Percentiles rank a stretch among this genome's conserved stretches.
These are phyloP conservation scores for Odontothrips loti DNA, from an alignment of 2,888 invertebrate genomes.

Conservation along the genomic window DNA sequence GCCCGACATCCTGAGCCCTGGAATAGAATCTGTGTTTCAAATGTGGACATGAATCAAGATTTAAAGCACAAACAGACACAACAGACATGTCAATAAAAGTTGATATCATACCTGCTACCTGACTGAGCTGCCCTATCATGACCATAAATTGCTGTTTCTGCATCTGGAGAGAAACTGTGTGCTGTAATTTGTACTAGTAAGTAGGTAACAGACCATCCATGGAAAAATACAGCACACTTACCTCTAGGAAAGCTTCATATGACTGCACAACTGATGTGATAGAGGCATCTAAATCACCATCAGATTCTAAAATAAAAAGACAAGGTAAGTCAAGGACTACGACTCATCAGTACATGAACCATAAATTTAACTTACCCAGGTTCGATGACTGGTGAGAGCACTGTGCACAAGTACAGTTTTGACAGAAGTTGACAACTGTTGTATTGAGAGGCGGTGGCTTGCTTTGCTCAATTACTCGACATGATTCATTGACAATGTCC, in stretches of 20 bases:
- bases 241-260: neutral
- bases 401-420: neutral
- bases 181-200: neutral
- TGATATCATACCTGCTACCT: neutral
- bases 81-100: neutral
- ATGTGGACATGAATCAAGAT: neutral
- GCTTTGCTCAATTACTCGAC: neutral
- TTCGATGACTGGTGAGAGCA: neutral
- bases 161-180: neutral
- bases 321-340: neutral
- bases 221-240: neutral
- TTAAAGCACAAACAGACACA: neutral
- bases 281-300: neutral
- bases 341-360: neutral
- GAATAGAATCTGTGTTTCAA: neutral
- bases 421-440: neutral
- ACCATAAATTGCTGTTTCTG: neutral
- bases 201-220: neutral
- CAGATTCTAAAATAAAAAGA: neutral
- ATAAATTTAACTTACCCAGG: neutral
- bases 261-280: neutral
- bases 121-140: neutral
- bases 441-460: neutral
- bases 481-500: neutral
- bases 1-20: neutral